Percentiles rank a stretch among this genome's conserved stretches.
Conservation (phyloP, 2,888 invertebrate genomes). For the Drosophila paucipuncta region DNA sequence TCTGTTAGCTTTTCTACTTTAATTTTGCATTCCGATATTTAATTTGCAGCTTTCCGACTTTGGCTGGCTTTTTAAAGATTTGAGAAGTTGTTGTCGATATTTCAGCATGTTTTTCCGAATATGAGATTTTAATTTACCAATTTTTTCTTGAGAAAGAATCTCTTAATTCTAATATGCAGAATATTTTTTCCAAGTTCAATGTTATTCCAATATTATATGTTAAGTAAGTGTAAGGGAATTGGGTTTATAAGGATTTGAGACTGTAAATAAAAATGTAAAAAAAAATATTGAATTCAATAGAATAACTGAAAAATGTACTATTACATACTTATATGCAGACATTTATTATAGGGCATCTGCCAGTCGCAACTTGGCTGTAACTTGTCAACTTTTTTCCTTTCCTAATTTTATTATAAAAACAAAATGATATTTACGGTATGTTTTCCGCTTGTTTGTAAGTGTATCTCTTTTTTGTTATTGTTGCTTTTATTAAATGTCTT, state of each 20-base stretch:
- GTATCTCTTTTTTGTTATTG: slow-evolving; percentile 19
- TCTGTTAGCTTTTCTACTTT: not conserved
- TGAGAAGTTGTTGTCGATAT: not conserved
- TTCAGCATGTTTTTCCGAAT: not conserved
- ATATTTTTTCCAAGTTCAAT: not conserved
- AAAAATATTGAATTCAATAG: not conserved
- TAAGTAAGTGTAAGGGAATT: not conserved
- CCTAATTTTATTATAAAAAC: slow-evolving; percentile 71
- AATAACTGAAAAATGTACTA: not conserved
- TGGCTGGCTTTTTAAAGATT: not conserved
- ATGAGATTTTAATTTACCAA: not conserved
- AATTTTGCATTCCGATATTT: not conserved
- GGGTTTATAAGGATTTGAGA: not conserved
- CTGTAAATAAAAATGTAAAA: not conserved
- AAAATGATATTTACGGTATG: slow-evolving; percentile 65
- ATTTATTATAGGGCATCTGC: slow-evolving; percentile 27
- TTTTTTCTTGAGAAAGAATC: not conserved
- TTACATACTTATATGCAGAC: not conserved
- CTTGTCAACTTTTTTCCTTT: slow-evolving; percentile 38
- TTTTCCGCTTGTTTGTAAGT: slow-evolving; percentile 41
- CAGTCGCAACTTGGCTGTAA: not conserved
- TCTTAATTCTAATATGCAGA: not conserved
- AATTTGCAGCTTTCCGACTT: not conserved
- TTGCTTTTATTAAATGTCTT: slow-evolving; percentile 70
- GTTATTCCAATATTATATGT: no score